Percentiles rank a stretch among this genome's conserved stretches.
Evolutionary conservation across 2,888 invertebrate species (phyloP).

Genomic region (Drosophila testacea): DNA sequence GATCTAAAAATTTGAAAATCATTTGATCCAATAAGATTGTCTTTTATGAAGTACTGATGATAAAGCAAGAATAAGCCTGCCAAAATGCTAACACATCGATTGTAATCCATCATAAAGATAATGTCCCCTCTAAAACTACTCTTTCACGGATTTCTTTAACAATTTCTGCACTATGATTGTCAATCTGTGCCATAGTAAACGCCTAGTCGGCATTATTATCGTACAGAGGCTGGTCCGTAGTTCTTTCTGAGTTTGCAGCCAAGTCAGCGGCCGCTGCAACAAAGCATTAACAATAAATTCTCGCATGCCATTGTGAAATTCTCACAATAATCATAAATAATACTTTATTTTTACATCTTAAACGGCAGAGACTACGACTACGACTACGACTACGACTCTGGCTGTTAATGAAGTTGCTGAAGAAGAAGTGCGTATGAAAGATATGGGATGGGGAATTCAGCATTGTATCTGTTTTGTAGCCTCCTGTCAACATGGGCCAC

Average conservation of each 20-base stretch:
- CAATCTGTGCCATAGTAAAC: constrained; percentile 30
- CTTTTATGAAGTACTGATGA: no score
- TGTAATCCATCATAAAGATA: no score
- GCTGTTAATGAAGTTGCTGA: constrained; percentile 73
- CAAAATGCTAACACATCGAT: no score
- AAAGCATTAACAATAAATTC: constrained; percentile 80
- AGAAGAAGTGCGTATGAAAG: constrained; percentile 13
- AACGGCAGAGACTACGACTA: constrained; percentile 42
- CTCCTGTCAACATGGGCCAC: constrained; percentile 68
- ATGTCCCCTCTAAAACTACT: no score
- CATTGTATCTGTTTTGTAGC: constrained; percentile 36
- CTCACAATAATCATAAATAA: constrained; percentile 83
- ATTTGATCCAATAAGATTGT: no score
- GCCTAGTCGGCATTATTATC: constrained; percentile 5
- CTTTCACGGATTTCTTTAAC: no score
- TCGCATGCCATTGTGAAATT: constrained; percentile 83
- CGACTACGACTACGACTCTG: not conserved
- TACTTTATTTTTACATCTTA: constrained; percentile 79
- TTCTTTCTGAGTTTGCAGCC: constrained; percentile 32
- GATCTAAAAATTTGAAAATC: no score
- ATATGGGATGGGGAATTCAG: constrained; percentile 1
- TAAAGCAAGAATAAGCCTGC: no score
- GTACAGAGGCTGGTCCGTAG: constrained; percentile 25
- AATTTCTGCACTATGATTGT: constrained; percentile 9
- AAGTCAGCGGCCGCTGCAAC: constrained; percentile 39